phyloP scores from a whole-genome alignment of 2,888 invertebrate genomes.

The Caenorhabditis sulstoni region DNA sequence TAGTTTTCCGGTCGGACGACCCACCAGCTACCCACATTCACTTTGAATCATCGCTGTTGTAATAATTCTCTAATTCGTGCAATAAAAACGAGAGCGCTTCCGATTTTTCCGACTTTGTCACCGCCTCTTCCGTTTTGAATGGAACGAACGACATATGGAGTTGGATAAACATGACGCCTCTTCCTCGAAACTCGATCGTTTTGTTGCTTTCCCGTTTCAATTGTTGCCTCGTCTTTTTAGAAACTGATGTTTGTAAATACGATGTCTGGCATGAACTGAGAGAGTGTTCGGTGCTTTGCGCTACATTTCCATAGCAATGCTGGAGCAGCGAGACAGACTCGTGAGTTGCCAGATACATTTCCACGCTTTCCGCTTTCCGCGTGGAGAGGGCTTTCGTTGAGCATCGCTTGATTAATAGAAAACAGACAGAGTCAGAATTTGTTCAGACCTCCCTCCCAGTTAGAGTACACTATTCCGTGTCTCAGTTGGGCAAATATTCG shows the following conservation, averaged over 20 bases:
- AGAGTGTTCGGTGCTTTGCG: neutral
- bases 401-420: neutral
- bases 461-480: conserved; percentile 47
- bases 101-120: conserved; percentile 6
- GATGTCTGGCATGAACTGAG: conserved; percentile 16
- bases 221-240: conserved; percentile 22
- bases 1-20: conserved; percentile 21
- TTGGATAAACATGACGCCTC: conserved; percentile 28
- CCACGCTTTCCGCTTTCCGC: neutral
- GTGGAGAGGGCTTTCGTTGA: neutral
- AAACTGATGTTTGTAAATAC: conserved; percentile 51
- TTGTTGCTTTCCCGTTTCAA: conserved; percentile 5
- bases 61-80: conserved; percentile 42
- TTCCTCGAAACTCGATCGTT: neutral
- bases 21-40: conserved; percentile 29
- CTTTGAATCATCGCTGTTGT: conserved; percentile 43
- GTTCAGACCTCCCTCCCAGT: conserved; percentile 31
- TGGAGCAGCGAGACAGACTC: too few relatives aligned
- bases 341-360: too few relatives aligned
- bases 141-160: conserved; percentile 1
- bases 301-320: conserved; percentile 13
- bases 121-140: neutral
- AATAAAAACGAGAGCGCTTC: conserved; percentile 26
- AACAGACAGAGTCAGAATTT: conserved; percentile 31
- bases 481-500: conserved; percentile 54